Conservation (phyloP, 2,888 invertebrate species). For the Caenorhabditis sp. region DNA sequence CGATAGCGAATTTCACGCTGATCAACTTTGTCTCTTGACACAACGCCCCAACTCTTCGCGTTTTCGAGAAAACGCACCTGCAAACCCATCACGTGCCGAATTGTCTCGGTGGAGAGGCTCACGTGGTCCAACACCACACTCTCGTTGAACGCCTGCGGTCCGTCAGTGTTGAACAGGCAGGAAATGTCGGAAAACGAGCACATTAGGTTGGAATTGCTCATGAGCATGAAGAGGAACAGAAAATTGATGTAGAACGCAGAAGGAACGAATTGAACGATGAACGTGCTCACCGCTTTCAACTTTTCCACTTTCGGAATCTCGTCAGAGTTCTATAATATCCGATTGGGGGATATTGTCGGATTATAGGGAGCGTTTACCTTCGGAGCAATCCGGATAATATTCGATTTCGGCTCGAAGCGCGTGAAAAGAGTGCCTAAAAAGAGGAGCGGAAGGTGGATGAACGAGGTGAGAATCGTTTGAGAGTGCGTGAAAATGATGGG, state of each 20-base stretch:
- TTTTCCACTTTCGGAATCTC: conserved; percentile 34
- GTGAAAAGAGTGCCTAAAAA: conserved; percentile 57
- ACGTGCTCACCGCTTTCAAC: conserved; percentile 24
- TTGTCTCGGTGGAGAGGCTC: conserved; percentile 52
- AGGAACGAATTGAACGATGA: conserved; percentile 60
- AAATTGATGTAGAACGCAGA: conserved; percentile 48
- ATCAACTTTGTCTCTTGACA: too few species aligned
- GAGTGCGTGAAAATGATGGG: conserved; percentile 61
- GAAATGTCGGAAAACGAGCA: conserved; percentile 62
- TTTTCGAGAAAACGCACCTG: conserved; percentile 44
- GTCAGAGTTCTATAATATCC: conserved; percentile 25
- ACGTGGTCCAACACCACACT: conserved; percentile 6
- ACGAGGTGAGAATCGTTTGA: conserved; percentile 42
- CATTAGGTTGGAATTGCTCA: conserved; percentile 54
- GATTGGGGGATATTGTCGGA: neutral
- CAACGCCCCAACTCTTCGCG: too few species aligned
- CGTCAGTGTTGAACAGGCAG: conserved; percentile 56
- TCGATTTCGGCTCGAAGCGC: conserved; percentile 49
- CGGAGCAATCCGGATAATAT: conserved; percentile 57
- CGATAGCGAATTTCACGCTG: too few species aligned
- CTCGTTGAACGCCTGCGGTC: conserved; percentile 20
- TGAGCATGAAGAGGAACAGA: conserved; percentile 54
- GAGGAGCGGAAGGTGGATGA: conserved; percentile 59
- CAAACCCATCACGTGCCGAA: conserved; percentile 61
- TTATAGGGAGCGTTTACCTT: conserved; percentile 25